These are phyloP conservation scores for Sitta carolinensis DNA, from an alignment of 2,797 vertebrate species.

Conservation along the genomic window DNA sequence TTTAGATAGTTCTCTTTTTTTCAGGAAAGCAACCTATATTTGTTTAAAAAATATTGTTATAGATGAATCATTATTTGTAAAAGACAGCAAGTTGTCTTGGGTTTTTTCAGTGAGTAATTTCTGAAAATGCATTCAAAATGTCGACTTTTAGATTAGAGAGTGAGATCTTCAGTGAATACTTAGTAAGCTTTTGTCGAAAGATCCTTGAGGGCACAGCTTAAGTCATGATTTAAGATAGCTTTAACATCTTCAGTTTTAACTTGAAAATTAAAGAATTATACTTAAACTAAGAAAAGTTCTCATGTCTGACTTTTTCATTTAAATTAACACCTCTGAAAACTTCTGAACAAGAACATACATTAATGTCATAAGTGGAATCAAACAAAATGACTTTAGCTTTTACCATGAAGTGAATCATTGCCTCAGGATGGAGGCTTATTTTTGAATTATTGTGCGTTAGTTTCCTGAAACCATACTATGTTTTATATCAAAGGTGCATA, in stretches of 20 bases:
- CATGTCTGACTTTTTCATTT: neutral
- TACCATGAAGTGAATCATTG: neutral
- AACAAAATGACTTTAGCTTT: neutral
- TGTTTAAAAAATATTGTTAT: neutral
- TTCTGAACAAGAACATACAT: neutral
- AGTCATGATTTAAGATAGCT: neutral
- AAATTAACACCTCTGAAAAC: neutral
- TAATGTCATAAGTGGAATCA: neutral
- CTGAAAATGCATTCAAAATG: neutral
- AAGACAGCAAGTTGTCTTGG: neutral
- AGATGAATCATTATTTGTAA: neutral
- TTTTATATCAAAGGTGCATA: neutral
- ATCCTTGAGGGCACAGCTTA: neutral
- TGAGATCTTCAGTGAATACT: neutral
- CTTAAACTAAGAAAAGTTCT: neutral
- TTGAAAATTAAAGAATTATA: neutral
- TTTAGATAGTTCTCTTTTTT: neutral
- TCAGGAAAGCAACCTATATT: neutral
- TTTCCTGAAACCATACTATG: neutral
- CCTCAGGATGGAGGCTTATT: neutral
- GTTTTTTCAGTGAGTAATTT: neutral
- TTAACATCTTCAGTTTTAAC: neutral
- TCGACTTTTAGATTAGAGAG: neutral
- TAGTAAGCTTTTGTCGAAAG: neutral
- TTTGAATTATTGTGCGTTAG: neutral